These are phyloP conservation scores for Cheilosia vulpina DNA, from an alignment of 2,888 invertebrate genomes.

Conservation along the genomic window DNA sequence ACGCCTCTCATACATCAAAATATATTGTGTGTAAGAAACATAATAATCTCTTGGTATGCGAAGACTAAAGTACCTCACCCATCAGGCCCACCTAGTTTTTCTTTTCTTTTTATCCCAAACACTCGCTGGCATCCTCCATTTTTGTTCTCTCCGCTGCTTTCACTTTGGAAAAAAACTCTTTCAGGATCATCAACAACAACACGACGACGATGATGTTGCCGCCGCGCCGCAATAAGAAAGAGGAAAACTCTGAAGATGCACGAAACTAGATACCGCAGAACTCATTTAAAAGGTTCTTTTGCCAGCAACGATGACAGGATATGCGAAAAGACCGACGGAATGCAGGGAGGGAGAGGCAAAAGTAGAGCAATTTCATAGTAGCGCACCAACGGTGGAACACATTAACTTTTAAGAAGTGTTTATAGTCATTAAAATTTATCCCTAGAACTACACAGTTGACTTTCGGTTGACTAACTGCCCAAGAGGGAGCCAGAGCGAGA, in stretches of 20 bases:
- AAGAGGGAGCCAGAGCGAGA: constrained; percentile 35
- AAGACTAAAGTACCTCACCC: constrained; percentile 28
- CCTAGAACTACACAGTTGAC: constrained; percentile 69
- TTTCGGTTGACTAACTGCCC: constrained; percentile 74
- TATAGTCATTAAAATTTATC: constrained; percentile 75
- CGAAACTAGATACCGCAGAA: constrained; percentile 61
- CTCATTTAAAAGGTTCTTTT: constrained; percentile 55
- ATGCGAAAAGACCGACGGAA: constrained; percentile 32
- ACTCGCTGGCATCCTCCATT: neutral
- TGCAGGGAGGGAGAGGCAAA: constrained; percentile 3
- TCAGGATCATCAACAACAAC: constrained; percentile 60
- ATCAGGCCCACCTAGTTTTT: neutral
- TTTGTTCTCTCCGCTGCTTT: neutral
- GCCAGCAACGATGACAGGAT: constrained; percentile 57
- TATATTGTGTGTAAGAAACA: constrained; percentile 66
- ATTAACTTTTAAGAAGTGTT: constrained; percentile 75
- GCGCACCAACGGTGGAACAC: constrained; percentile 53
- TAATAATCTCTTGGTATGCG: constrained; percentile 61
- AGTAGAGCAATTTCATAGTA: constrained; percentile 23
- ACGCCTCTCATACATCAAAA: constrained; percentile 59
- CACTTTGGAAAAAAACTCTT: constrained; percentile 25
- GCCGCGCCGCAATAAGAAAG: constrained; percentile 6
- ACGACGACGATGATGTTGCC: constrained; percentile 24
- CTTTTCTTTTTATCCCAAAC: neutral
- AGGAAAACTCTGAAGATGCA: constrained; percentile 41